Conservation (phyloP, 2,888 invertebrate species). For the Drosophila ustulata region DNA sequence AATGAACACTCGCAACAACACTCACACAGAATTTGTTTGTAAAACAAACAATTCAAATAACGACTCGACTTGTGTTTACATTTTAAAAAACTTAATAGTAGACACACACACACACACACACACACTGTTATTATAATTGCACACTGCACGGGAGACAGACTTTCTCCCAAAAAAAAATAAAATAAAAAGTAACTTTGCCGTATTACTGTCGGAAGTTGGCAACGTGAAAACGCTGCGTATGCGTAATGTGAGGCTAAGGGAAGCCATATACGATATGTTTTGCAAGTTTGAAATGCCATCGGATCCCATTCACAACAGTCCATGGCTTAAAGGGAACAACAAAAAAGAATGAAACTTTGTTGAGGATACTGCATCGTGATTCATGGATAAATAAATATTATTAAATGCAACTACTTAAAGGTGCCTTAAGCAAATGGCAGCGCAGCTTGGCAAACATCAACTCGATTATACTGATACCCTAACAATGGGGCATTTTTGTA, state of each 20-base stretch:
- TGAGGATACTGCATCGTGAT: constrained; percentile 1
- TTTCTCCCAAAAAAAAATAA: constrained; percentile 66
- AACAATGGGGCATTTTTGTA: not conserved
- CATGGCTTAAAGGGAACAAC: not conserved
- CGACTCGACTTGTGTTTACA: constrained; percentile 57
- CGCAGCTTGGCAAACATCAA: constrained; percentile 15
- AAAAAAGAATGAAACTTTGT: not conserved
- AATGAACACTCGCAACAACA: constrained; percentile 48
- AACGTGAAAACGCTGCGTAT: constrained; percentile 60
- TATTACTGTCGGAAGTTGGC: constrained; percentile 66
- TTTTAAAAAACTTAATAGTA: constrained; percentile 51
- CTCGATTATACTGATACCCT: not conserved
- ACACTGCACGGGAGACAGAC: constrained; percentile 56
- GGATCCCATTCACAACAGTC: not conserved
- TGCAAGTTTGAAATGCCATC: constrained; percentile 1
- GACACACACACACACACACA: constrained; percentile 29
- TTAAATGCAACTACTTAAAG: constrained; percentile 15
- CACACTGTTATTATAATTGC: constrained; percentile 54
- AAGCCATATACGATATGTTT: constrained; percentile 13
- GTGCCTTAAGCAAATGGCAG: constrained; percentile 14
- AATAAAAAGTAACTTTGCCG: constrained; percentile 18
- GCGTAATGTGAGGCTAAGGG: constrained; percentile 60
- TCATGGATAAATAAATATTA: constrained; percentile 12
- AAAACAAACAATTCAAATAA: constrained; percentile 67
- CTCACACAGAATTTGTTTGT: constrained; percentile 70